Evolutionary conservation across 1,140 invertebrate genomes (phyloP).

Genomic region (Drosophila kepulauana): DNA sequence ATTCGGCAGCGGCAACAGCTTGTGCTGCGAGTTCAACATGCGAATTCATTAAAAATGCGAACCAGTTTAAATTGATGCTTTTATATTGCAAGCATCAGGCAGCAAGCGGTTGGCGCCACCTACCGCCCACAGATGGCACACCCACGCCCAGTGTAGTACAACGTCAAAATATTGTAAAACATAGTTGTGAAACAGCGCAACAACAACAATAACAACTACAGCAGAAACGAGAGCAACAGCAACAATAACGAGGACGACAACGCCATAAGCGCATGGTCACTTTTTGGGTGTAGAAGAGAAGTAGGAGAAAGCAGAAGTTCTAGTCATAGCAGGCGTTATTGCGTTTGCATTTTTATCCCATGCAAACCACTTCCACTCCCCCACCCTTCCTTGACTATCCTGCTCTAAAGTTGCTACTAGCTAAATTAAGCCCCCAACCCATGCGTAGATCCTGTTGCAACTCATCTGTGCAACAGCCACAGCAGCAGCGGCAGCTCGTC

Average conservation of each 20-base stretch:
- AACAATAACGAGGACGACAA: conserved; percentile 60
- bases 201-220: conserved; percentile 55
- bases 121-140: conserved; percentile 26
- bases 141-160: conserved; percentile 61
- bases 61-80: conserved; percentile 76
- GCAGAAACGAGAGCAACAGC: conserved; percentile 39
- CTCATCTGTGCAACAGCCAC: conserved; percentile 57
- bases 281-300: conserved; percentile 10
- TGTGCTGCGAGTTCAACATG: conserved; percentile 49
- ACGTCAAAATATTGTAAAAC: conserved; percentile 83
- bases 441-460: conserved; percentile 56
- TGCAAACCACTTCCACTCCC: not conserved
- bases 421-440: conserved; percentile 73
- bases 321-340: conserved; percentile 29
- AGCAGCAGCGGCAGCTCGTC: conserved; percentile 24
- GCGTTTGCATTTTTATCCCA: conserved; percentile 69
- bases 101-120: conserved; percentile 1
- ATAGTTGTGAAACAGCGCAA: conserved; percentile 80
- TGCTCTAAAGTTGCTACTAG: conserved; percentile 58
- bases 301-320: not conserved
- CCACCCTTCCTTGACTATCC: not conserved
- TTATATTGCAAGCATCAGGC: conserved; percentile 28
- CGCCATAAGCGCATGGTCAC: conserved; percentile 42
- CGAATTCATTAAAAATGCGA: conserved; percentile 80
- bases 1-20: conserved; percentile 10